Base-by-base conservation (phyloP, 2,888 invertebrate genomes). In the Lycaena phlaeas region DNA sequence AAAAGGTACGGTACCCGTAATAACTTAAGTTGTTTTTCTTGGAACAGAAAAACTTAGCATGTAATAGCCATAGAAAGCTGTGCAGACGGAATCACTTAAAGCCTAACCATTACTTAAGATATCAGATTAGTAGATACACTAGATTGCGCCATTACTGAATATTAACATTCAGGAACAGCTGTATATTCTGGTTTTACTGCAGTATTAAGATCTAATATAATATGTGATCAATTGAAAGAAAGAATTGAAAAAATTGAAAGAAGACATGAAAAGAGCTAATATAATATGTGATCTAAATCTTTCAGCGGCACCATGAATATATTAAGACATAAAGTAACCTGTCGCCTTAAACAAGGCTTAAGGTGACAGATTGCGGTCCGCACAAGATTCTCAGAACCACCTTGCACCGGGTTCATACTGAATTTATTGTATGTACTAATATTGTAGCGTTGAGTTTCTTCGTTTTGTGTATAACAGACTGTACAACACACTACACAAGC, bases 281-380 rank as follows among this genome's bases (percentile, higher is more conserved):
- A 34, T 22, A 34, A 7, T 14, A 14, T 29, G 22, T 9, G 9
- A 9, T 34, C 34, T 22, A 22, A 34, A 45, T 46, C 43, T 43
- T 44, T 44, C 46, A 38, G 42, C 38, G 44, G 44, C 42, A 48
- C 45, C 46, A 44, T 48, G 38, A 48, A 45, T 50, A 53, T 54
- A 53, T 54, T 48, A 45, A 49, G 48, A 30, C 37, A 39, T 39
- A 29, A 36, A 44, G 50, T 54, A 54, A 49, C 53, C 46, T 53
- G 57, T 56, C 57, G 49, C 48, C 50, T 49, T 55, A 56, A 56
- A 56, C 55, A 55, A 57, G 57, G 53, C 50, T 56, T 54, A 56
- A 22, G 30, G 29, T 46, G 52, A 54, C 52, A 48, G 44, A 38
- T 38, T 14, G 43, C 31, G 38, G 40, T 44, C 18, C 17, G 31